Base-by-base conservation (phyloP, 2,888 invertebrate genomes). In the Stenichneumon culpator region DNA sequence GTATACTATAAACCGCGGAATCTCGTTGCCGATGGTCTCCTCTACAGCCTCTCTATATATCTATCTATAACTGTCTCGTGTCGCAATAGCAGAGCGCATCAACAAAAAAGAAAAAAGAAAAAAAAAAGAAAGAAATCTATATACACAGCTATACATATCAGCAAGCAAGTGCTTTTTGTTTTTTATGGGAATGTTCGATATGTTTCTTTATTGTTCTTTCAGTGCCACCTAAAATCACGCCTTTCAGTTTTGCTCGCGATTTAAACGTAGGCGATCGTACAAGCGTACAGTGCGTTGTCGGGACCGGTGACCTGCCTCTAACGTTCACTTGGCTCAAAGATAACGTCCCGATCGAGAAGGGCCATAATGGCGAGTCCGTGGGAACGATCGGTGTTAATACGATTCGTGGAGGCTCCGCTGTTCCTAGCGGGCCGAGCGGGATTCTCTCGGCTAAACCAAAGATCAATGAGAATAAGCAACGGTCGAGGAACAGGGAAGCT, bases 221-320 rank as follows among this genome's bases (percentile, higher is more conserved):
- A 96, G 96, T 95, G 93, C 95, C 95, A 91, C 96, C 96, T 92
- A 95, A 95, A 94, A 95, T 96, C 93, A 96, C 96, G 93, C 95
- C 96, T 92, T 96, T 96, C 94, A 94, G 94, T 92, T 96, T 96
- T 94, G 95, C 96, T 91, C 95, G 95, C 91, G 95, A 95, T 94
- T 94, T 95, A 91, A 95, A 95, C 93, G 95, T 95, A 92, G 95
- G 95, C 89, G 95, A 95, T 93, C 95, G 95, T 89, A 95, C 95
- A 89, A 95, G 95, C 93, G 94, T 95, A 90, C 95, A 95, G 93
- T 95, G 95, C 93, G 95, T 95, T 91, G 95, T 95, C 92, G 95
- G 94, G 89, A 95, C 95, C 90, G 96, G 96, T 89, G 96, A 96
- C 94, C 94, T 96, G 90, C 96, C 96, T 86, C 94, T 96, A 89